A percentile compares a stretch with the other conserved stretches of the same genome.
Conservation (phyloP, 2,888 invertebrate species). For the Sicus ferrugineus region DNA sequence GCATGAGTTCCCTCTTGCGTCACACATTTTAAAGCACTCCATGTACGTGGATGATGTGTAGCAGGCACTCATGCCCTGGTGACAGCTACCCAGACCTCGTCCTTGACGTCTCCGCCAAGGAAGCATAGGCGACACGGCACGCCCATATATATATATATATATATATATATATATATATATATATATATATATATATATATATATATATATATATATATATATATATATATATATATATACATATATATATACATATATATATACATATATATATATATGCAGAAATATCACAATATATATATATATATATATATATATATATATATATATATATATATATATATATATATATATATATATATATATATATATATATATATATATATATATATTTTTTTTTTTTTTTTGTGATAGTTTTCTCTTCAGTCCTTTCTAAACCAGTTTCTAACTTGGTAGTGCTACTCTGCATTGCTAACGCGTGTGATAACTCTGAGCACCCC, state of each 20-base stretch:
- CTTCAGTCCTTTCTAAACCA: too few relatives aligned
- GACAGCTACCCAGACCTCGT: too few relatives aligned
- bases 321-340: background rate
- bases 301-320: background rate
- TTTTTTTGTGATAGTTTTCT: too few relatives aligned
- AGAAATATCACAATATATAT: background rate
- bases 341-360: background rate
- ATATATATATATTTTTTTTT: too few relatives aligned
- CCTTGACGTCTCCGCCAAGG: too few relatives aligned
- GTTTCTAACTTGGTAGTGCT: background rate
- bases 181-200: background rate
- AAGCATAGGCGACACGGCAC: too few relatives aligned
- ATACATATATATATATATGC: background rate
- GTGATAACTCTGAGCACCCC: background rate
- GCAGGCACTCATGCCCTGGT: too few relatives aligned
- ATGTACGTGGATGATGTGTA: too few relatives aligned
- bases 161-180: background rate
- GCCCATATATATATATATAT: background rate
- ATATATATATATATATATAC: background rate
- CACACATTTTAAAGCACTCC: too few relatives aligned
- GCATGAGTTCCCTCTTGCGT: too few relatives aligned
- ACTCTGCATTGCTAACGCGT: too few relatives aligned
- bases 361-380: background rate
- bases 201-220: background rate
- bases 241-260: background rate